These are phyloP conservation scores for Orthosia gracilis DNA, from an alignment of 2,888 invertebrate genomes.

Conservation along the genomic window DNA sequence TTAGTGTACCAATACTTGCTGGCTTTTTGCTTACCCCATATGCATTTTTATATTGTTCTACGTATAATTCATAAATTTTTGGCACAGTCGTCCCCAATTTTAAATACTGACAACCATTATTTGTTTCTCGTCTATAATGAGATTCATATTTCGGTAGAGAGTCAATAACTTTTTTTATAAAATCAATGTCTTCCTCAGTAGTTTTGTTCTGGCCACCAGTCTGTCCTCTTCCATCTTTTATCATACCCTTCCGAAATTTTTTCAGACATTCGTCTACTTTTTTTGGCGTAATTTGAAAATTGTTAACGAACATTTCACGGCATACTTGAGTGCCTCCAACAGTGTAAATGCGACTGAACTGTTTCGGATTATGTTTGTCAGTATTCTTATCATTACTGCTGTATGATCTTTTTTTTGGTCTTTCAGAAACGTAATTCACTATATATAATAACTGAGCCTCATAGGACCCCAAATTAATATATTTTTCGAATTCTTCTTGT, in stretches of 20 bases:
- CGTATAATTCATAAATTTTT: background rate
- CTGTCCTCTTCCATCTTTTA: background rate
- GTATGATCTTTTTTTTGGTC: background rate
- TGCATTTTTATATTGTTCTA: background rate
- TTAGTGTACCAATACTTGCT: background rate
- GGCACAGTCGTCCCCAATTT: background rate
- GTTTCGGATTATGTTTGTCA: background rate
- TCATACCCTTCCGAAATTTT: background rate
- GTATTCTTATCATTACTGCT: background rate
- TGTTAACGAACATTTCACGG: background rate
- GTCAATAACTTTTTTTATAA: background rate
- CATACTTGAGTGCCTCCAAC: background rate
- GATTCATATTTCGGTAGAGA: background rate
- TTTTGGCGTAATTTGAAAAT: constrained; percentile 1
- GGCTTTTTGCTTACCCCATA: background rate
- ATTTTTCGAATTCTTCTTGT: background rate
- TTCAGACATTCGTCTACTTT: background rate
- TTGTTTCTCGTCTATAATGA: background rate
- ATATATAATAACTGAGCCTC: background rate
- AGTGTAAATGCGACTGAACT: background rate
- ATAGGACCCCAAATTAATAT: background rate
- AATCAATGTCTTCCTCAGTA: background rate
- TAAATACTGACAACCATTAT: constrained; percentile 1
- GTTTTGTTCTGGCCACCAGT: background rate
- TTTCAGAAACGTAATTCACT: background rate